Base-by-base conservation (phyloP, 2,113 vertebrate species). In the Embiotoca jacksoni region DNA sequence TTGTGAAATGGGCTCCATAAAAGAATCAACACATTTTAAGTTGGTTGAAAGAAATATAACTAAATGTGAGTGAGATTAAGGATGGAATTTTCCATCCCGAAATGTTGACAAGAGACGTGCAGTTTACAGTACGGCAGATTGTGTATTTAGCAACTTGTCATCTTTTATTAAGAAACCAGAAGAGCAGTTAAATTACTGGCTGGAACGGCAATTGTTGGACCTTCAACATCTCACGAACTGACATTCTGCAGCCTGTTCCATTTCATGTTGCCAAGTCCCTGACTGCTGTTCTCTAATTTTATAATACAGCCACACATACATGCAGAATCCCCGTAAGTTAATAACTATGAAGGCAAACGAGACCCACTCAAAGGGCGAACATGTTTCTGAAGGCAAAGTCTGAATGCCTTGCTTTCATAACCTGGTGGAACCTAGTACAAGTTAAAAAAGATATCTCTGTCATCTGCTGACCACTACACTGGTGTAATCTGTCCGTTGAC, bases 401-500 rank as follows among this genome's bases (percentile, higher is more conserved):
- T 62, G 32, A 50, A 58, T 36, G 46, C 9, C 23, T 69, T 68
- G 9, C 30, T 23, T 23, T 56, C 1, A 0, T 30, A 32, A 54
- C 23, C 47, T 54, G 72, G 30, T 11, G 37, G 5, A 50, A 58
- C 61, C 44, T 41, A 58, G 13, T 39, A 23, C 7, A 16, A 59
- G 62, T 61, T 7, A 61, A 30, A 41, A 59, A 10, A 73, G 50
- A 44, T 41, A 49, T 44, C 37, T 53, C 49, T 15, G 30, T 36
- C 46, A 70, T 2, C 4, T 4, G 16, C 36, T 31, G 30, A 16
- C 2, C 3, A 2, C 9, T 30, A 37, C 6, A 33, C 32, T 65
- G 36, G 46, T 77, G 23, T 76, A 76, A 83, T 74, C 53, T 69
- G 10, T 37, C 66, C 33, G 3, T 32, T 63, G 59, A 66, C 11